These are phyloP conservation scores for Cantharis flavilabris DNA, from an alignment of 2,888 invertebrate genomes.

Conservation along the genomic window DNA sequence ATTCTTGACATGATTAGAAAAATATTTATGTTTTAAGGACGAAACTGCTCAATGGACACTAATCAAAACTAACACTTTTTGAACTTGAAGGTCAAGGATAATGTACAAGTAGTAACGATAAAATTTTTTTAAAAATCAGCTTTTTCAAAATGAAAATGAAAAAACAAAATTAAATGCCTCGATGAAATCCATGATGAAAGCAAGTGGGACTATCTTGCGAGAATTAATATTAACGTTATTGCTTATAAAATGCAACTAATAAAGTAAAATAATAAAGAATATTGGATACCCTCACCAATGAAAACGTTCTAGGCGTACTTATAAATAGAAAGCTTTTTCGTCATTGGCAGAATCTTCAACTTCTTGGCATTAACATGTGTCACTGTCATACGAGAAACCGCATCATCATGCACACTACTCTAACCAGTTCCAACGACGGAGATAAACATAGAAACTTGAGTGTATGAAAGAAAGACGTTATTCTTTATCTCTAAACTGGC, in stretches of 20 bases:
- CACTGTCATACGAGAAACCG: conserved; percentile 4
- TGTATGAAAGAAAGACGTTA: conserved; percentile 5
- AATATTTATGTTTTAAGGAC: not conserved
- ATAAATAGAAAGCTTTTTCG: conserved; percentile 19
- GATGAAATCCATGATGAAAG: not conserved
- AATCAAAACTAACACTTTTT: not conserved
- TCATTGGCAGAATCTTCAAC: conserved; percentile 28
- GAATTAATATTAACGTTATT: conserved; percentile 15
- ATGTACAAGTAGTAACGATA: no score
- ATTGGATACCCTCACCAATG: conserved; percentile 21
- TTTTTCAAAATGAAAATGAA: no score
- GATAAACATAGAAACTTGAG: conserved; percentile 8
- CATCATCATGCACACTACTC: not conserved
- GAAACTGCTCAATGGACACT: not conserved
- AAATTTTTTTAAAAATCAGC: no score
- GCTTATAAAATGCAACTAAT: conserved; percentile 9
- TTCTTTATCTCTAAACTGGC: conserved; percentile 27
- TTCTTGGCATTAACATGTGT: conserved; percentile 29
- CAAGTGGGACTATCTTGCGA: not conserved
- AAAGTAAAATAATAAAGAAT: conserved; percentile 26
- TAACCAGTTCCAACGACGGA: conserved; percentile 7
- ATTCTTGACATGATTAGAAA: not conserved
- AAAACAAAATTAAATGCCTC: not conserved
- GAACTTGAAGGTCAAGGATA: no score
- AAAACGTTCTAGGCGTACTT: conserved; percentile 25